Percentiles rank a stretch among this genome's conserved stretches.
Evolutionary conservation across 2,797 vertebrate genomes (phyloP).

Genomic region (Philypnodon macrostomus): DNA sequence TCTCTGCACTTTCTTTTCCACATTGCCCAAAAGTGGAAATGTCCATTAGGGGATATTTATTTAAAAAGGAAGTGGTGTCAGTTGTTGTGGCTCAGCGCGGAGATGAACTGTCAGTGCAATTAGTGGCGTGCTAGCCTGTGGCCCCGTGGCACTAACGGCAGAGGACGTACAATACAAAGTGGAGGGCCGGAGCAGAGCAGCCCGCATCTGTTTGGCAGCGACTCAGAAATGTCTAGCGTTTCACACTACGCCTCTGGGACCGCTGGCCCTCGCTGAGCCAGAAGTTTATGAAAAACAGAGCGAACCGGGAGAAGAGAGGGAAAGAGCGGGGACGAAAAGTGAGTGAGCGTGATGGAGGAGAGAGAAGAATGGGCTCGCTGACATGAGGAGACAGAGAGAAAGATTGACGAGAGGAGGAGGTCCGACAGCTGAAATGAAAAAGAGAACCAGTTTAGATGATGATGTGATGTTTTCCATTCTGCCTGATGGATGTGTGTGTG

Average conservation of each 20-base stretch:
- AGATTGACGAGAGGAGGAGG: constrained; percentile 48
- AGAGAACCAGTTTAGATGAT: constrained; percentile 47
- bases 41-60: constrained; percentile 8
- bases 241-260: constrained; percentile 73
- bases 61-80: constrained; percentile 12
- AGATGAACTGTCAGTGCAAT: constrained; percentile 28
- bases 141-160: constrained; percentile 41
- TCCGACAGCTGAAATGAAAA: constrained; percentile 54
- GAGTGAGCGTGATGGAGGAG: constrained; percentile 28
- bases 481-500: constrained; percentile 17
- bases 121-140: constrained; percentile 25
- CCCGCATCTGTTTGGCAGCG: constrained; percentile 73
- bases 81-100: constrained; percentile 11
- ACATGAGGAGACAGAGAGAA: constrained; percentile 58
- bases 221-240: constrained; percentile 73
- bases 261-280: constrained; percentile 55
- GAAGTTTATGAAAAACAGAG: constrained; percentile 79
- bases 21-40: constrained; percentile 8
- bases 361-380: constrained; percentile 58
- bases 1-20: constrained; percentile 1
- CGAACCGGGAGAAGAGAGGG: constrained; percentile 15
- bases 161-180: constrained; percentile 55
- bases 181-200: constrained; percentile 57
- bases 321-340: constrained; percentile 13
- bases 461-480: constrained; percentile 66